Base-by-base conservation (phyloP, 2,113 vertebrate species). In the Nansenia antarctica region DNA sequence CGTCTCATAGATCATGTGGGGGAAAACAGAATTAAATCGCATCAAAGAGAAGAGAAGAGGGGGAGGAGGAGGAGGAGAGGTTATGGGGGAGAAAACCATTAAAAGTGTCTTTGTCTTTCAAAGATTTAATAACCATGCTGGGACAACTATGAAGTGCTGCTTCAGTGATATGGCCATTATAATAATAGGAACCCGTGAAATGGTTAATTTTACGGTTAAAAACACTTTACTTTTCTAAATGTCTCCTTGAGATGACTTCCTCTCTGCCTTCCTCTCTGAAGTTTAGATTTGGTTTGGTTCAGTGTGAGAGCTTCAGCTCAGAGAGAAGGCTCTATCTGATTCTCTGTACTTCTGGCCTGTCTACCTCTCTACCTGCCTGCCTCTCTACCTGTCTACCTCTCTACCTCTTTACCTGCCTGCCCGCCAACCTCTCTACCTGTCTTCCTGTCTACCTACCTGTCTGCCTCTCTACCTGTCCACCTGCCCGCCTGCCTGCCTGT, bases 121-220 rank as follows among this genome's bases (percentile, higher is more conserved):
- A 71, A 59, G 69, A 71, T 67, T 26, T 73, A 70, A 82, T 85
- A 70, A 75, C 59, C 70, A 77, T 75, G 76, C 7, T 12, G 54
- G 76, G 73, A 66, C 67, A 45, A 59, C 79, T 69, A 72, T 20
- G 45, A n/a, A 47, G 11, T 14, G 0, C 12, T 47, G 70, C 78
- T 69, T 70, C 32, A 61, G 52, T 70, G 74, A 73, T 65, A 64
- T 63, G 58, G 79, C 74, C 35, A 62, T 78, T 62, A 65, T 72
- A 54, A 78, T 81, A 69, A 68, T 63, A 67, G 67, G 73, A 63
- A 39, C 53, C 45, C n/a, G n/a, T 69, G 75, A 77, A 75, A 53
- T 60, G 35, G 70, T 80, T 62, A 24, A 69, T 74, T 73, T 72
- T 58, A 79, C 31, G 22, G 35, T 61, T 67, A 65, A 47, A 78